phyloP scores from a whole-genome alignment of 2,797 vertebrate genomes.

The Anguilla obscura region DNA sequence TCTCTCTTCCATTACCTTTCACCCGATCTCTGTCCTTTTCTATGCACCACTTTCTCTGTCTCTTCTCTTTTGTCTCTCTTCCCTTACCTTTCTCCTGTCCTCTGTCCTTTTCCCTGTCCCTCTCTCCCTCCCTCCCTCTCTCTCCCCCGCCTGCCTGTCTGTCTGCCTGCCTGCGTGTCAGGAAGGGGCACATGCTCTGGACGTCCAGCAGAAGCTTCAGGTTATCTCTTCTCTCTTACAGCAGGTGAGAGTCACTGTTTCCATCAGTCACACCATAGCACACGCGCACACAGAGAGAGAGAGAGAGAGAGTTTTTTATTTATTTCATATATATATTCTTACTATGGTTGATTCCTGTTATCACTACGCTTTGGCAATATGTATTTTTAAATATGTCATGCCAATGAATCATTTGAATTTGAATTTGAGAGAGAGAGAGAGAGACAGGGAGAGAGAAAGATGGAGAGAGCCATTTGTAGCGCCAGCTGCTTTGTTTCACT shows the following conservation, averaged over 20 bases:
- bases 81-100: background rate
- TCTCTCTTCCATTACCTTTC: background rate
- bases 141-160: constrained; percentile 41
- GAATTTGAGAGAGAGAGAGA: no score
- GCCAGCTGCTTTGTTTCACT: constrained; percentile 21
- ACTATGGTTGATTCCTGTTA: no score
- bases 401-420: no score
- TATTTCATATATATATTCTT: no score
- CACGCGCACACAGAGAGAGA: background rate
- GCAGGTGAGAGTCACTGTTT: constrained; percentile 73
- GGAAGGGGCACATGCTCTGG: constrained; percentile 73
- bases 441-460: no score
- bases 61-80: constrained; percentile 18
- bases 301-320: background rate
- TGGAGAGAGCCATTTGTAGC: background rate
- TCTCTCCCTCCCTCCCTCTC: constrained; percentile 12
- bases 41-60: constrained; percentile 6
- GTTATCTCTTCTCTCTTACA: constrained; percentile 80
- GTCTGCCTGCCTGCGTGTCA: constrained; percentile 49
- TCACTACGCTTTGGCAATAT: no score
- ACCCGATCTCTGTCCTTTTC: constrained; percentile 26
- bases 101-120: constrained; percentile 32
- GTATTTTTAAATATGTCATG: no score
- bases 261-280: background rate
- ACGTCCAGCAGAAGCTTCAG: constrained; percentile 77